These are phyloP conservation scores for Germaria angustata DNA, from an alignment of 2,888 invertebrate species.

Conservation along the genomic window DNA sequence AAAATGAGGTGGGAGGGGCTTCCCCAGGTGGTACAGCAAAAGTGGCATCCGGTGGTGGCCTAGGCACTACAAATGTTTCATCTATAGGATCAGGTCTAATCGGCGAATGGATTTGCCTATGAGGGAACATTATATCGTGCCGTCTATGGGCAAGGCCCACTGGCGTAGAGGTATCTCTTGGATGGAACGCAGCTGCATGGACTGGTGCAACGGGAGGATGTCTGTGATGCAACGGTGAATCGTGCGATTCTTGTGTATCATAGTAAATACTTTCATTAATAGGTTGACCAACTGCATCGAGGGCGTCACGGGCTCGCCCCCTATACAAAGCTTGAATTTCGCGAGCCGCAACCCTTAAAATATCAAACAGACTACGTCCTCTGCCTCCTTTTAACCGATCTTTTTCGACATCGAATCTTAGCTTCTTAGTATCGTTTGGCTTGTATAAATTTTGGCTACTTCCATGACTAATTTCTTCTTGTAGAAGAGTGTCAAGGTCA, in stretches of 20 bases:
- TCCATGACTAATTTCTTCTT: background rate
- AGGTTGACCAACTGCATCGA: no score
- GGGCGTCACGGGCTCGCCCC: no score
- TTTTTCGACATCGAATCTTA: conserved; percentile 67
- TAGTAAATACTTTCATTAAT: no score
- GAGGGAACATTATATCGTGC: conserved; percentile 26
- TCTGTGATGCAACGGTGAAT: no score
- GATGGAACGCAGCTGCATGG: no score
- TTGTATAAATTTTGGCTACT: background rate
- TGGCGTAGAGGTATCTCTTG: conserved; percentile 16
- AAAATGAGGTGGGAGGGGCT: no score
- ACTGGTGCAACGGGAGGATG: no score
- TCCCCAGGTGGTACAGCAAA: conserved; percentile 17
- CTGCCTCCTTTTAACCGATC: conserved; percentile 51
- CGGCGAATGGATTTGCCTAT: no score
- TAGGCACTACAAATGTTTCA: background rate
- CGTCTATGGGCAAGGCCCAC: background rate
- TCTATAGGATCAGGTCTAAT: no score
- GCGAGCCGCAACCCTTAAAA: conserved; percentile 71
- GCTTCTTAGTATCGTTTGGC: conserved; percentile 64
- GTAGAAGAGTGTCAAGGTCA: conserved; percentile 56
- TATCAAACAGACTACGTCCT: conserved; percentile 71
- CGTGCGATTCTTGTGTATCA: no score
- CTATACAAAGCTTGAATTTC: no score
- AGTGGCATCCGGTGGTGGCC: conserved; percentile 1